A percentile compares a stretch with the other conserved stretches of the same genome.
Evolutionary conservation across 2,113 vertebrate genomes (phyloP).

Genomic region (Plecturocebus donacophilus): DNA sequence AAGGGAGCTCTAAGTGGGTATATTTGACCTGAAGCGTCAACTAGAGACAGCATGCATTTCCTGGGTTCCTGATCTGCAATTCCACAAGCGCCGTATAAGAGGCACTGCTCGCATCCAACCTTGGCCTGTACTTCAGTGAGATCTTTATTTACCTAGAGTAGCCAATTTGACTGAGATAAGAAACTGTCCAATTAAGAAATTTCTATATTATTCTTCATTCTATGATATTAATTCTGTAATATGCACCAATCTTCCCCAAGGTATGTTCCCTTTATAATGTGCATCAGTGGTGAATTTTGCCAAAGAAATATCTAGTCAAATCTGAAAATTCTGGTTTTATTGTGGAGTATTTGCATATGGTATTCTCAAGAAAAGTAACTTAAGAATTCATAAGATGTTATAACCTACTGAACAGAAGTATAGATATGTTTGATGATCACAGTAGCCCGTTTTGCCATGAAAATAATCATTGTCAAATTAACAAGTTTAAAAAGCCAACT

Average conservation of each 20-base stretch:
- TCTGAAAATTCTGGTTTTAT: background rate
- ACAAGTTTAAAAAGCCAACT: background rate
- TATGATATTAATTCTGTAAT: background rate
- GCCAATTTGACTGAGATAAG: background rate
- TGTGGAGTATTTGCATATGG: background rate
- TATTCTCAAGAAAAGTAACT: background rate
- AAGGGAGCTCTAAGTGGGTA: background rate
- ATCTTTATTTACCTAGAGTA: background rate
- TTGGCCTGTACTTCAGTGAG: background rate
- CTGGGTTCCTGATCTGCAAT: background rate
- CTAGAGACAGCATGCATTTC: background rate
- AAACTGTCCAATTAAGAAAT: background rate
- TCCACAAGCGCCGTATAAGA: background rate
- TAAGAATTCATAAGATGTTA: background rate
- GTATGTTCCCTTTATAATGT: background rate
- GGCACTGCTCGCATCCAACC: background rate
- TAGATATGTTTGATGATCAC: background rate
- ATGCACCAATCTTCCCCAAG: background rate
- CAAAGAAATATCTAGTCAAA: conserved; percentile 13
- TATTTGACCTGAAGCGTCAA: background rate
- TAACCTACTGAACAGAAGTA: background rate
- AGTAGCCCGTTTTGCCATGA: background rate
- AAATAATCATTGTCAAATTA: background rate
- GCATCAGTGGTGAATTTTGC: background rate
- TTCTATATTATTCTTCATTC: background rate